Base-by-base conservation (phyloP, 2,888 invertebrate genomes). In the Scaptodrosophila latifasciaeformis region DNA sequence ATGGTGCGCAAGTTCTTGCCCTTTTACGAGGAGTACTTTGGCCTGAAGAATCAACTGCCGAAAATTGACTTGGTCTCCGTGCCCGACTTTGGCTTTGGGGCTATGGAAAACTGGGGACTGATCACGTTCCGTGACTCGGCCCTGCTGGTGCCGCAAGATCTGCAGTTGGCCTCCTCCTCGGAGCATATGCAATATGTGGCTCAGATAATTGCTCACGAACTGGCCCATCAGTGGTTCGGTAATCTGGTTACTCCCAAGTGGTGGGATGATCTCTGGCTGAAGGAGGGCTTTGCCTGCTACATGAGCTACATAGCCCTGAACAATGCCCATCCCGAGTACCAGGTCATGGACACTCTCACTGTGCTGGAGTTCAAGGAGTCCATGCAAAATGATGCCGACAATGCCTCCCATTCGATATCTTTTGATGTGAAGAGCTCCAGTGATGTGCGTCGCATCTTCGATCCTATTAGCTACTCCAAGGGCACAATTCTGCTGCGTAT, bases 141-240 rank as follows among this genome's bases (percentile, higher is more conserved):
- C 1, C 86, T 92, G 35, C 82, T 92, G 1, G 86, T 86, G 10
- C 86, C 87, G 1, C 81, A 84, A 70, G 85, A 85, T 67, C 75
- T 82, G 51, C 82, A 84, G 43, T 70, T 82, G 44, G 85, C 84
- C 27, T 86, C 86, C 19, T 87, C 90, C 19, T 87, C 90, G 29
- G 88, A 87, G 63, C 89, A 90, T 61, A 89, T 89, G 66, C 91
- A 93, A 69, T 87, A 89, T 44, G 89, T 93, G 1, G 90, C 91
- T 1, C 89, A 90, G 17, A 90, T 91, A 1, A 88, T 93, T 2
- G 89, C 92, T 0, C 95, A 96, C 76, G 95, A 96, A 84, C 84
- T 94, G 47, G 90, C 92, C 1, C 95, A 96, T 82, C 92, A 92
- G 88, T 94, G 94, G 93, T 93, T 94, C 68, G 94, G 94, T 4